Base-by-base conservation (phyloP, 2,888 invertebrate species). In the Lutraria lutraria region DNA sequence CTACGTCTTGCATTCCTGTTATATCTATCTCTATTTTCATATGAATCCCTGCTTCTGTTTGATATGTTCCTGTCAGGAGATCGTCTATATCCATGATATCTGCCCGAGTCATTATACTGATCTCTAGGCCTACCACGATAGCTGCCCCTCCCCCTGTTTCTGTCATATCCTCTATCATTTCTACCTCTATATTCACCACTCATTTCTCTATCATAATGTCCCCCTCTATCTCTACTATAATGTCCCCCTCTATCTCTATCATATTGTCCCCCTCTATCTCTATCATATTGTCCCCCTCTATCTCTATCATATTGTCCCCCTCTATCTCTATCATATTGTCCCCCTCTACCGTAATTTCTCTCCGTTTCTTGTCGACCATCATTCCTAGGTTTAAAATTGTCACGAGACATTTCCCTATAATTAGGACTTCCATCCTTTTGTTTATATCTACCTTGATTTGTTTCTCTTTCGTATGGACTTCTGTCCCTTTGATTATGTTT, bases 231-330 rank as follows among this genome's bases (percentile, higher is more conserved):
- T 83, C 83, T 86, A 31, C 83, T 87, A 25, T 85, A 63, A 34
- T 25, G 68, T 54, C 82, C 43, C n/a, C 60, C 43, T 21, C 31
- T 85, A n/a, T 79, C 19, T 21, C 56, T 85, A 54, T 80, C 31
- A 52, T 4, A 43, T n/a, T 80, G n/a, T n/a, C 53, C 43, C n/a
- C 76, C 76, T 85, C 83, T 72, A 25, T 88, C 83, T 52, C 31
- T 68, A 60, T 43, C 81, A n/a, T n/a, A n/a, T n/a, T n/a, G n/a
- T n/a, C n/a, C n/a, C n/a, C n/a, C n/a, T n/a, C n/a, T n/a, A 60
- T 76, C 83, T 87, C 63, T 85, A 72, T 68, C 87, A 81, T 19
- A 56, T 19, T 54, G 60, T 84, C 53, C 83, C 86, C 53, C 85
- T 72, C 25, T 54, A 56, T 85, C 85, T 31, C 81, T 83, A n/a